phyloP scores from a whole-genome alignment of 2,113 vertebrate species.

The Eurypyga helias region DNA sequence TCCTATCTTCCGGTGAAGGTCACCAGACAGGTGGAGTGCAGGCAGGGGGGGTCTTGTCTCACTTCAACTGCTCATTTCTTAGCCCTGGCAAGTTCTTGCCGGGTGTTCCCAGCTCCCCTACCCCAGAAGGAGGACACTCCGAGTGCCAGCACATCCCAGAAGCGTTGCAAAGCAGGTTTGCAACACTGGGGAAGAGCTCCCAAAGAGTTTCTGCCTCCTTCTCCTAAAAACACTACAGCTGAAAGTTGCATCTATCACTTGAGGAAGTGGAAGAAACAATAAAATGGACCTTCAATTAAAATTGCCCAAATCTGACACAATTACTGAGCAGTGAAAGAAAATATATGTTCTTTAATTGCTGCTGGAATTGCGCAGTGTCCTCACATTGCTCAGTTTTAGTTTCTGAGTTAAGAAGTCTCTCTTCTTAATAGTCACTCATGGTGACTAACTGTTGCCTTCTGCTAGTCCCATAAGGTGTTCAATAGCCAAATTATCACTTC shows the following conservation, averaged over 20 bases:
- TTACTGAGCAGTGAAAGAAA: background rate
- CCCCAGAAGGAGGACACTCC: too few relatives aligned
- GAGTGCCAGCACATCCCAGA: fast-evolving
- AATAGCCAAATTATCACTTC: background rate
- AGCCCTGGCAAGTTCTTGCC: background rate
- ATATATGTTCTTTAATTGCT: background rate
- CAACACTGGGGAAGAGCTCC: background rate
- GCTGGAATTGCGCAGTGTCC: background rate
- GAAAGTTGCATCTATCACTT: background rate
- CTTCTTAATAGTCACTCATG: background rate
- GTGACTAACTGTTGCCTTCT: conserved; percentile 1
- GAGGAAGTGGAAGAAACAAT: background rate
- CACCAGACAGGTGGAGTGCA: background rate
- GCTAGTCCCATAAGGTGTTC: background rate
- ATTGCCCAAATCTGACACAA: background rate
- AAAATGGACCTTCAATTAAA: background rate
- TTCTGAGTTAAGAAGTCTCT: background rate
- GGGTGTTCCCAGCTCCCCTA: background rate
- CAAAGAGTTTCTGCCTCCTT: background rate
- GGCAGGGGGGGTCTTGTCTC: too few relatives aligned
- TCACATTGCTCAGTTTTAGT: background rate
- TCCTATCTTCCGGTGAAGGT: too few relatives aligned
- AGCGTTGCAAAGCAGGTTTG: background rate
- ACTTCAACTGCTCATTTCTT: background rate
- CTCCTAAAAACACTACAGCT: background rate